phyloP scores from a whole-genome alignment of 2,797 vertebrate genomes.

The Squalus acanthias region DNA sequence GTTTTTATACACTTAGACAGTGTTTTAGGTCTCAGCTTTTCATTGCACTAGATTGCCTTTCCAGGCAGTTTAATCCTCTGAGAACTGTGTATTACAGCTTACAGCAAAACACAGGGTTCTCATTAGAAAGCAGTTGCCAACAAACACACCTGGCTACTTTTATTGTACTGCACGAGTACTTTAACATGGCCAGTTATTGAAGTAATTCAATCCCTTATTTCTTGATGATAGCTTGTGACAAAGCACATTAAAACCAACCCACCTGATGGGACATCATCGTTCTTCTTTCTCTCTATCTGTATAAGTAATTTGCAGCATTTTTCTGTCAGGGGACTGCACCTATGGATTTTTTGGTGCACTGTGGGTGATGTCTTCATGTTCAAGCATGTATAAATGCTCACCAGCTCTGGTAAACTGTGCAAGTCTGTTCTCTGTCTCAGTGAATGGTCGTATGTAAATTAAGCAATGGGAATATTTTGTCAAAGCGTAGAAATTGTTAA shows the following conservation, averaged over 20 bases:
- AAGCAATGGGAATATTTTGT: neutral
- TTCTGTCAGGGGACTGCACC: neutral
- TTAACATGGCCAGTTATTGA: conserved; percentile 43
- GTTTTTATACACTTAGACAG: conserved; percentile 27
- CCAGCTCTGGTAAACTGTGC: neutral
- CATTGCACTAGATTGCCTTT: conserved; percentile 32
- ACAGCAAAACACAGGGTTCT: conserved; percentile 42
- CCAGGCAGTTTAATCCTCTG: conserved; percentile 34
- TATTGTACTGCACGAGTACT: conserved; percentile 44
- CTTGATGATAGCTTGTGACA: conserved; percentile 49
- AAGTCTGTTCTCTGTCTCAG: neutral
- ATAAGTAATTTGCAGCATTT: neutral
- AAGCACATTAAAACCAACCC: conserved; percentile 47
- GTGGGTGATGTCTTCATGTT: conserved; percentile 15
- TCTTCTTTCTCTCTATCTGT: neutral
- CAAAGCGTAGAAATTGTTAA: neutral
- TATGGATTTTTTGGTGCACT: neutral
- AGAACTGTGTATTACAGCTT: conserved; percentile 41
- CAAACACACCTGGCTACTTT: conserved; percentile 30
- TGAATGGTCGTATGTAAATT: neutral
- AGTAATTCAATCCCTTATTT: conserved; percentile 51
- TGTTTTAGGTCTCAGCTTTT: conserved; percentile 23
- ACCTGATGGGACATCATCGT: conserved; percentile 42
- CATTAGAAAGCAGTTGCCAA: conserved; percentile 40
- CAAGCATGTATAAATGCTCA: neutral